Conservation (phyloP, 1,140 invertebrate genomes). For the Drosophila funebris region DNA sequence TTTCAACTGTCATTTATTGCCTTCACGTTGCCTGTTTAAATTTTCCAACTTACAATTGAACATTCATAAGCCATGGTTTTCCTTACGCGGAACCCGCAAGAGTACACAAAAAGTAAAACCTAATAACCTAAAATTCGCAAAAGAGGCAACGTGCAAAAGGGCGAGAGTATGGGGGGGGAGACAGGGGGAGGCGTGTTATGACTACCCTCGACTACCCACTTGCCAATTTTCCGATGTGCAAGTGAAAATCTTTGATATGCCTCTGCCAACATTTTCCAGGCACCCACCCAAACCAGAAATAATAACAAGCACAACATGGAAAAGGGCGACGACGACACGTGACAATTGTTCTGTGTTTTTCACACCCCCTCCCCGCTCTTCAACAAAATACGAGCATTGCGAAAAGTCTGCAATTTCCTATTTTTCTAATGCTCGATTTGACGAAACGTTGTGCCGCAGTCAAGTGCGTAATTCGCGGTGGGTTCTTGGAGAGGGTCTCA, state of each 20-base stretch:
- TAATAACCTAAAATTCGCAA: slow-evolving; percentile 72
- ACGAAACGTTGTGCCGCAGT: slow-evolving; percentile 53
- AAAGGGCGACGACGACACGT: slow-evolving; percentile 55
- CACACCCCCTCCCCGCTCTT: not conserved
- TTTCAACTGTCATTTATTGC: slow-evolving; percentile 70
- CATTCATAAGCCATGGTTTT: slow-evolving; percentile 66
- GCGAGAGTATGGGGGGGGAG: not conserved
- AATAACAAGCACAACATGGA: slow-evolving; percentile 17
- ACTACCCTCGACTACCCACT: slow-evolving; percentile 13
- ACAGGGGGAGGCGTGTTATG: not conserved
- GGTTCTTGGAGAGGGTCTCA: not conserved
- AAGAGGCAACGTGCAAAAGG: slow-evolving; percentile 41
- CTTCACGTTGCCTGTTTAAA: slow-evolving; percentile 39
- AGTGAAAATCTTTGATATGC: slow-evolving; percentile 60
- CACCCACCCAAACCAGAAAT: not conserved
- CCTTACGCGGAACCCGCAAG: slow-evolving; percentile 44
- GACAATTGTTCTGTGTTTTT: slow-evolving; percentile 66
- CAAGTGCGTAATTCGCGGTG: slow-evolving; percentile 76
- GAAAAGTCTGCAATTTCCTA: slow-evolving; percentile 57
- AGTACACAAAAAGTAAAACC: slow-evolving; percentile 51
- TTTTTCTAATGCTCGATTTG: slow-evolving; percentile 45
- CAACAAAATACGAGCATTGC: not conserved
- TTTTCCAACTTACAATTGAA: slow-evolving; percentile 54
- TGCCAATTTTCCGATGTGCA: slow-evolving; percentile 58
- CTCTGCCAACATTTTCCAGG: slow-evolving; percentile 61